A percentile compares a stretch with the other conserved stretches of the same genome.
Conservation (phyloP, 2,888 invertebrate genomes). For the Eudemis profundana region DNA sequence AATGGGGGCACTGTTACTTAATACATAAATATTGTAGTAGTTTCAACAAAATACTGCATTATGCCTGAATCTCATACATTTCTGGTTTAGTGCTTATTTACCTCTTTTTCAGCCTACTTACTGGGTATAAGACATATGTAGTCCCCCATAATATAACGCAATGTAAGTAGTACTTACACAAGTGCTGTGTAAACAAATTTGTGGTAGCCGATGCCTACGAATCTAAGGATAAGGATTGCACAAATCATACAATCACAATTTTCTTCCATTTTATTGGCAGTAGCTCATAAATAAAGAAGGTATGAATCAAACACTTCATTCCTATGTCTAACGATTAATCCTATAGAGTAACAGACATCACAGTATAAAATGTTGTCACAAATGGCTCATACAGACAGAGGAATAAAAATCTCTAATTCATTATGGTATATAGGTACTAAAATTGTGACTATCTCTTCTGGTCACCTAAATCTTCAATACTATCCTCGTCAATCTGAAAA, state of each 20-base stretch:
- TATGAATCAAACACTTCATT: constrained; percentile 29
- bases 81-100: too few relatives aligned
- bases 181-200: too few relatives aligned
- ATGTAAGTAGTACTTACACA: too few relatives aligned
- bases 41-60: too few relatives aligned
- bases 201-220: too few relatives aligned
- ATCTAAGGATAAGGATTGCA: neutral
- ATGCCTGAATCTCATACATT: too few relatives aligned
- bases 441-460: constrained; percentile 90
- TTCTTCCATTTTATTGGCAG: constrained; percentile 39
- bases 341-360: constrained; percentile 10
- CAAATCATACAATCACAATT: constrained; percentile 10
- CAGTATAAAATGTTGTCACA: constrained; percentile 20
- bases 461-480: constrained; percentile 96
- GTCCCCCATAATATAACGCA: too few relatives aligned
- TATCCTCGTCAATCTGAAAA: constrained; percentile 94
- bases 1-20: too few relatives aligned
- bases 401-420: constrained; percentile 26
- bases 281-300: constrained; percentile 39
- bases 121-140: too few relatives aligned
- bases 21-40: too few relatives aligned
- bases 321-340: constrained; percentile 22
- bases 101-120: too few relatives aligned
- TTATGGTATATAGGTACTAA: constrained; percentile 37
- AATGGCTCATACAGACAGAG: constrained; percentile 29